Percentiles rank a stretch among this genome's conserved stretches.
Conservation (phyloP, 2,113 vertebrate species). For the Eulacestoma nigropectus region DNA sequence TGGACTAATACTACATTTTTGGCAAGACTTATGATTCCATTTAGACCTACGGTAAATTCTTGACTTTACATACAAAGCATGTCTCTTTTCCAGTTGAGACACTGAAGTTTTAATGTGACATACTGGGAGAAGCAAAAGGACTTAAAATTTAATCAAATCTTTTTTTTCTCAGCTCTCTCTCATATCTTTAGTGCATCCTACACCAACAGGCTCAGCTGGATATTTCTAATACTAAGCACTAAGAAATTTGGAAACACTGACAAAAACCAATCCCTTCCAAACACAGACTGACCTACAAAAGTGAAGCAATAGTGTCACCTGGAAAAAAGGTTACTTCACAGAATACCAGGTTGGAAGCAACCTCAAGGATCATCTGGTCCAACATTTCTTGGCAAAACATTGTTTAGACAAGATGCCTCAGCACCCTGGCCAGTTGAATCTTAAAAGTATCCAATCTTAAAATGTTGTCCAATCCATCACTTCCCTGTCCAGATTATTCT, state of each 20-base stretch:
- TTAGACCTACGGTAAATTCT: neutral
- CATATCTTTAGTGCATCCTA: neutral
- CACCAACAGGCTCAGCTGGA: neutral
- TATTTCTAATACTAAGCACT: neutral
- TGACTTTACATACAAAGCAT: neutral
- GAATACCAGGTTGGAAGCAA: neutral
- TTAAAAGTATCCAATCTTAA: neutral
- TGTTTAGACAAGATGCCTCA: neutral
- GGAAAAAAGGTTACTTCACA: neutral
- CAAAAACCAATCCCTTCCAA: neutral
- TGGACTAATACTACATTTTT: neutral
- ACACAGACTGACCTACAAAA: neutral
- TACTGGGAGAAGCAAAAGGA: neutral
- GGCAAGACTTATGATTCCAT: neutral
- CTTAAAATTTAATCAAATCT: neutral
- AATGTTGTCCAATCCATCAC: neutral
- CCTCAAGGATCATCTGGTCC: neutral
- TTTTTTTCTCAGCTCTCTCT: neutral
- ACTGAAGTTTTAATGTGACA: neutral
- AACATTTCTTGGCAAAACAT: neutral
- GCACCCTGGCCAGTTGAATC: neutral
- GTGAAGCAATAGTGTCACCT: neutral
- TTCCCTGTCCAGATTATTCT: neutral
- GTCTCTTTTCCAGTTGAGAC: neutral
- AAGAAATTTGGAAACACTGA: neutral